Conservation (phyloP, 2,888 invertebrate genomes). For the Bugulina stolonifera region DNA sequence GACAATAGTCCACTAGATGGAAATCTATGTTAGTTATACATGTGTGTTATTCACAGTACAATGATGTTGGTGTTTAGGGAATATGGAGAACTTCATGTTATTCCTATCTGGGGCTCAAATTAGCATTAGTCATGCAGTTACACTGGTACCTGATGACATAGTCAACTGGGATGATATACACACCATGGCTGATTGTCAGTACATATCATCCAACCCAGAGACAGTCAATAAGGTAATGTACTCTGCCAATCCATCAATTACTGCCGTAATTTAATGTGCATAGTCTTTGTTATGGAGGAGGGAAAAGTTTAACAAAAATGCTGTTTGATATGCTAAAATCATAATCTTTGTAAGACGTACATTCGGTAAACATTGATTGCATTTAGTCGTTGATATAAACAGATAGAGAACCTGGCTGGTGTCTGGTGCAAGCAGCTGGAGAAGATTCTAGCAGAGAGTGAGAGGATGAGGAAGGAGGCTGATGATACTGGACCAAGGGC, state of each 20-base stretch:
- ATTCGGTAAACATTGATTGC: too few relatives aligned
- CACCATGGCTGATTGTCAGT: conserved; percentile 26
- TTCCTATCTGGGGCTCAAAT: conserved; percentile 20
- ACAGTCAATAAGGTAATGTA: conserved; percentile 2
- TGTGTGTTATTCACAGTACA: background rate
- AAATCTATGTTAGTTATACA: background rate
- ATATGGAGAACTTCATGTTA: conserved; percentile 25
- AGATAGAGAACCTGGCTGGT: conserved; percentile 40
- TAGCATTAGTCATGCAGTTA: conserved; percentile 25
- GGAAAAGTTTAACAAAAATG: too few relatives aligned
- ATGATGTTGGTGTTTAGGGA: conserved; percentile 2
- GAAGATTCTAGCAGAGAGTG: conserved; percentile 70
- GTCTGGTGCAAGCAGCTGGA: conserved; percentile 47
- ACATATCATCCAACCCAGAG: conserved; percentile 21
- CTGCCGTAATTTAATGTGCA: too few relatives aligned
- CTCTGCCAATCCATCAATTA: too few relatives aligned
- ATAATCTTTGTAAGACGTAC: too few relatives aligned
- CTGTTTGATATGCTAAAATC: too few relatives aligned
- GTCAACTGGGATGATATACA: conserved; percentile 22
- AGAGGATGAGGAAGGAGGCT: conserved; percentile 72
- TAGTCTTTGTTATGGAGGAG: too few relatives aligned
- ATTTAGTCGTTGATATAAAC: too few relatives aligned
- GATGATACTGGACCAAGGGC: conserved; percentile 70
- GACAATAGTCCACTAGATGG: too few relatives aligned
- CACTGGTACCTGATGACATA: conserved; percentile 9